Evolutionary conservation across 2,797 vertebrate species (phyloP).

Genomic region (Gallinago nigripennis): DNA sequence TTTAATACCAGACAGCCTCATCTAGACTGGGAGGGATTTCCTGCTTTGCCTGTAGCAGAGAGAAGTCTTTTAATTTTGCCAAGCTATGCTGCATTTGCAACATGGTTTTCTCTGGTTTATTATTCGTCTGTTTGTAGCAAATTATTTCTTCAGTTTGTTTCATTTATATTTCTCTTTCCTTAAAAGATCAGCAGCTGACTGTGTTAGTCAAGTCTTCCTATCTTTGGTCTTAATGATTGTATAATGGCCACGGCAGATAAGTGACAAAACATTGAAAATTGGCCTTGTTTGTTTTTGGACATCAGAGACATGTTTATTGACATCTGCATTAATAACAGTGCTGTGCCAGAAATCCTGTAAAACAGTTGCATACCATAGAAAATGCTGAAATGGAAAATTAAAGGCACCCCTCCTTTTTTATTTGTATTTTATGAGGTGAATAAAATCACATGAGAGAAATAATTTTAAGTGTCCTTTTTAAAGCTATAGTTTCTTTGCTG

Average conservation of each 20-base stretch:
- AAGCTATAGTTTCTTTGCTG: neutral
- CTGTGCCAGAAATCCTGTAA: neutral
- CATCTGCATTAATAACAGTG: constrained; percentile 25
- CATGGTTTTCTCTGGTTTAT: neutral
- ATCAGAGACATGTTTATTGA: constrained; percentile 18
- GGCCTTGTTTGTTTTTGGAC: constrained; percentile 25
- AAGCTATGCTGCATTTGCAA: neutral
- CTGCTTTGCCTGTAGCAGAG: neutral
- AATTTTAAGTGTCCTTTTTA: neutral
- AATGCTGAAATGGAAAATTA: constrained; percentile 10
- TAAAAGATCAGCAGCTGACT: constrained; percentile 15
- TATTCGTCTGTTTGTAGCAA: neutral
- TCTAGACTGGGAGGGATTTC: neutral
- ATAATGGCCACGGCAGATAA: constrained; percentile 16
- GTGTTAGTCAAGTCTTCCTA: neutral
- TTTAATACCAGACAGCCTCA: neutral
- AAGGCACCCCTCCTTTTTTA: neutral
- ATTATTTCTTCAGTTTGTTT: constrained; percentile 10
- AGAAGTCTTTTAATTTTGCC: neutral
- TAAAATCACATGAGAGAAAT: neutral
- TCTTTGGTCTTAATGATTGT: constrained; percentile 24
- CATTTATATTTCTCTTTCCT: neutral
- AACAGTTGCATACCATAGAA: neutral
- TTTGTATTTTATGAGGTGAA: neutral
- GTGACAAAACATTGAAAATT: constrained; percentile 28